Conservation (phyloP, 2,797 vertebrate genomes). For the Tapirus indicus region DNA sequence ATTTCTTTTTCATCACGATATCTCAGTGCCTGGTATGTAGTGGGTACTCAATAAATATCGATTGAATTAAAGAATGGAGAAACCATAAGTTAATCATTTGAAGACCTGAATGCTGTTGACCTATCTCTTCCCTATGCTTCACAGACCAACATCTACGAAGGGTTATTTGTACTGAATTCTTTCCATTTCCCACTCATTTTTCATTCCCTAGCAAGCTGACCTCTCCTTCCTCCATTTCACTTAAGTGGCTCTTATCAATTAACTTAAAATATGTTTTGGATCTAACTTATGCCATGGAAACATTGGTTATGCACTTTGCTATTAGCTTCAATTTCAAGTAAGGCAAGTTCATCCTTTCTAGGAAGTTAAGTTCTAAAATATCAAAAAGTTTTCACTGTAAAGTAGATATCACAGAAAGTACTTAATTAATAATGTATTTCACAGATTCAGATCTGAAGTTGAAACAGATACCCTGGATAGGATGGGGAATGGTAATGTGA, state of each 20-base stretch:
- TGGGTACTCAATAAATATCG: neutral
- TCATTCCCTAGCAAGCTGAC: neutral
- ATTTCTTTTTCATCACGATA: neutral
- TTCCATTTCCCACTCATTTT: neutral
- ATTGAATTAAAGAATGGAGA: neutral
- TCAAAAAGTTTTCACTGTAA: neutral
- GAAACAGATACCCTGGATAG: neutral
- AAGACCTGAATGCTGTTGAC: neutral
- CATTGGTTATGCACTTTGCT: neutral
- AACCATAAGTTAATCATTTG: neutral
- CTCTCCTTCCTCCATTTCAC: neutral
- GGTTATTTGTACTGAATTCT: neutral
- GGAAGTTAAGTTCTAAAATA: neutral
- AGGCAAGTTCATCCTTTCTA: neutral
- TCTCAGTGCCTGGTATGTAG: neutral
- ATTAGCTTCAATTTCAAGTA: neutral
- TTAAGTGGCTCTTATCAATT: neutral
- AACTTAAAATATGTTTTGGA: neutral
- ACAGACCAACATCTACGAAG: neutral
- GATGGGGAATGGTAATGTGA: neutral
- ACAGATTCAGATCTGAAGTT: neutral
- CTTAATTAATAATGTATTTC: neutral
- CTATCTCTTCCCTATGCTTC: neutral
- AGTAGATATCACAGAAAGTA: neutral
- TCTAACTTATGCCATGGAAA: neutral